Evolutionary conservation across 2,113 vertebrate genomes (phyloP).

Genomic region (Laterallus jamaicensis): DNA sequence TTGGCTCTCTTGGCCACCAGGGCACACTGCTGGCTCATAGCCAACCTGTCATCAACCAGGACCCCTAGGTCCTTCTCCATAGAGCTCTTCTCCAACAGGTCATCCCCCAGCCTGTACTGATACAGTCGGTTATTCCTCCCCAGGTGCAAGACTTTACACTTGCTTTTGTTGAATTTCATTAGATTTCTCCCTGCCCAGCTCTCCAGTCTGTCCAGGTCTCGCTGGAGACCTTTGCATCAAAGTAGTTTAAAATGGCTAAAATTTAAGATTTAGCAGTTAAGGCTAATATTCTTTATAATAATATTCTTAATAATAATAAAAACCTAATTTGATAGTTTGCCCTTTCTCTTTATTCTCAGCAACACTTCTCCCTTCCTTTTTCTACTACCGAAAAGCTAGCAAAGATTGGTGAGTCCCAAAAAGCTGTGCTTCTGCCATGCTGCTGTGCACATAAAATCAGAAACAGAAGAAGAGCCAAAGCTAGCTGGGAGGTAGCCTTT

Average conservation of each 20-base stretch:
- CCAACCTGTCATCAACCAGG: no score
- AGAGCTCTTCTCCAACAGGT: no score
- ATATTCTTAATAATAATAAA: neutral
- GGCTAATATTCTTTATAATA: neutral
- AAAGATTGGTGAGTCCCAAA: neutral
- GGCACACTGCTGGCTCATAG: no score
- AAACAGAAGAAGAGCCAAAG: neutral
- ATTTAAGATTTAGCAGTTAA: neutral
- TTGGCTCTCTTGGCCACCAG: no score
- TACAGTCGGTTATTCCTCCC: no score
- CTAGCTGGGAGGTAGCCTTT: neutral
- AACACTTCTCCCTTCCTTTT: neutral
- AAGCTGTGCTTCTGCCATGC: neutral
- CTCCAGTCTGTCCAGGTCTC: no score
- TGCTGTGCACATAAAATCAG: neutral
- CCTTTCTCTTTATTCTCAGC: neutral
- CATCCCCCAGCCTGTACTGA: no score
- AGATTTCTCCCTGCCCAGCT: no score
- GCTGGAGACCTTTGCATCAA: no score
- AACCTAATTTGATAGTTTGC: neutral
- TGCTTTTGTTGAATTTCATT: no score
- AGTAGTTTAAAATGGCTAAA: neutral
- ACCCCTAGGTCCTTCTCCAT: no score
- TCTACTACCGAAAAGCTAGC: neutral
- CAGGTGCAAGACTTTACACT: no score